Base-by-base conservation (phyloP, 1,140 invertebrate species). In the Mizuhopecten yessoensis region DNA sequence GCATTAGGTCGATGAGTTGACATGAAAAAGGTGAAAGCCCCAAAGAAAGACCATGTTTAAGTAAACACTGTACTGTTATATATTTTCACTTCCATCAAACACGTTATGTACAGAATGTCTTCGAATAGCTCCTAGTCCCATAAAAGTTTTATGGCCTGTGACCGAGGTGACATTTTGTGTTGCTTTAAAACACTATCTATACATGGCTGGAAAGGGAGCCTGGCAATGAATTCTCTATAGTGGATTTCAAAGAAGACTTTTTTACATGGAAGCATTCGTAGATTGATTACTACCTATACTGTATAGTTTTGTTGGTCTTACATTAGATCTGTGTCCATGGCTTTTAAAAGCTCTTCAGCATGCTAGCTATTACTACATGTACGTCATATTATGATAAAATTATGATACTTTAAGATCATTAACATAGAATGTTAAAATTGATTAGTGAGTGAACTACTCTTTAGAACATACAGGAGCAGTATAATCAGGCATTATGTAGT, bases 141-240 rank as follows among this genome's bases (percentile, higher is more conserved):
- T 75, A 75, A 75, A 75, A 75, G 9, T 29, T 75, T 75, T 5
- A n/a, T 3, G 17, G 17, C 0, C 23, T 75, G 57, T 75, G 23
- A 75, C 23, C 29, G 57, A n/a, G 57, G 57, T 75, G 57, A 75
- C 57, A 75, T 75, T 75, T 29, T 75, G 57, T n/a, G 57, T n/a
- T 29, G 11, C 57, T 75, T 3, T 75, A 75, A 75, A 75, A 29
- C n/a, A 75, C n/a, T 29, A 75, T 75, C 57, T 17, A 5, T 75
- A 75, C 57, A 75, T 29, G 23, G 2, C 23, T 3, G 29, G n/a
- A 75, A 75, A n/a, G 57, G n/a, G 57, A 29, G 57, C 57, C 5
- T 29, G n/a, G 57, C 57, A 75, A 75, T 75, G 57, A 75, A 75
- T n/a, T 29, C 57, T 75, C 1, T n/a, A 29, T 29, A 75, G 5